Evolutionary conservation across 2,888 invertebrate genomes (phyloP), one percentile per base, ranked within the genome.

Genomic region (Monochamus alternatus): DNA sequence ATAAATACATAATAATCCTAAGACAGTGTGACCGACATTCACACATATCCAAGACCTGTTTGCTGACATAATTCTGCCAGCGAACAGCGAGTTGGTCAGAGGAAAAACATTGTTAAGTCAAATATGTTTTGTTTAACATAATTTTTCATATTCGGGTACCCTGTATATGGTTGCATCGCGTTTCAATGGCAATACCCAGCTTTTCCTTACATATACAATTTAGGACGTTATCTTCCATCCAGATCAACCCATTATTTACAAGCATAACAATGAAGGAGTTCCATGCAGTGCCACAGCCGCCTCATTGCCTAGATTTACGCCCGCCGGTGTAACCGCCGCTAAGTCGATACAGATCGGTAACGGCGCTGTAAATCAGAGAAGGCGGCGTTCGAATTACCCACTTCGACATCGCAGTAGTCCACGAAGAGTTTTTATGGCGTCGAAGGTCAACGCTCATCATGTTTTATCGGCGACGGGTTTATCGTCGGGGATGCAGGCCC

Each of bases 181-280:
- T 47, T 3, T 5, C 62, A 63, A 7, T 14, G 38, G 32, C 31
- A 63, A 43, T 63, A 32, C 43, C 43, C 38, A 43, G 62, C 38
- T n/a, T n/a, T 3, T 47, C 47, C 47, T 0, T 10, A 47, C 22
- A 22, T 22, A 22, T 22, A 22, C 47, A 3, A 9, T 9, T 47
- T 5, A 9, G 12, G 47, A 10, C 47, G 47, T 65, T 47, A 85
- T 85, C 85, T 79, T 75, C 76, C 74, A 75, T 81, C 81, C 84
- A 83, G 82, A 85, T 85, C 85, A 81, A 76, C 66, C 84, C 85
- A 85, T 85, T 85, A 85, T 85, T 85, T 84, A 85, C 82, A 83
- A 81, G 83, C 82, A 78, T 81, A 83, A 84, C 83, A 84, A 83
- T 82, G 82, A 82, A 81, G 82, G 81, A 81, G 62, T 63, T 63